phyloP scores from a whole-genome alignment of 2,113 vertebrate species.

The Toxostoma redivivum region DNA sequence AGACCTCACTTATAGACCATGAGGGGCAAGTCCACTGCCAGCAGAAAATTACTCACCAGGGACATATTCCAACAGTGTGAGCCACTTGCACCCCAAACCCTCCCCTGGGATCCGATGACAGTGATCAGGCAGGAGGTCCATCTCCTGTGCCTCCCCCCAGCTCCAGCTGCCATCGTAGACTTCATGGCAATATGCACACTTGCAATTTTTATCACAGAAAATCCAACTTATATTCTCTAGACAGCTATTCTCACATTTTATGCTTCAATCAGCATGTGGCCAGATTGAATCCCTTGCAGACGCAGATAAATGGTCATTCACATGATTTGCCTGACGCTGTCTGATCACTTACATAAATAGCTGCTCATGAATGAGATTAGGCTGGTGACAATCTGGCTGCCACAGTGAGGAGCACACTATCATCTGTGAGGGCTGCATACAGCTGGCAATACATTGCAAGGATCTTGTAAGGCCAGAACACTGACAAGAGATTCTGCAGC shows the following conservation, averaged over 20 bases:
- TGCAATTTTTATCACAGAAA: neutral
- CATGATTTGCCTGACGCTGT: neutral
- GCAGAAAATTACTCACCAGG: neutral
- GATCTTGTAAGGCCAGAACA: neutral
- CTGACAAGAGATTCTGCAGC: neutral
- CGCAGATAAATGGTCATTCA: neutral
- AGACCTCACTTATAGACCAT: accelerated
- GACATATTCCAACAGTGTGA: neutral
- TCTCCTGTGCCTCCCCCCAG: neutral
- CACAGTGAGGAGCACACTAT: neutral
- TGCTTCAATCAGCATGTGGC: neutral
- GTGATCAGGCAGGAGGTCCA: neutral
- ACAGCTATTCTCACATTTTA: neutral
- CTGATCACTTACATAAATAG: neutral
- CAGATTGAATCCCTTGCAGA: slow-evolving; percentile 16
- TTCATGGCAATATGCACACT: neutral
- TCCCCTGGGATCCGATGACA: neutral
- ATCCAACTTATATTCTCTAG: neutral
- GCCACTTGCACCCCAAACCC: neutral
- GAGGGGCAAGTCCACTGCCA: neutral
- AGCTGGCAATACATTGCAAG: neutral
- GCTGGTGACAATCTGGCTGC: neutral
- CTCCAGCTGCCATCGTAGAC: neutral
- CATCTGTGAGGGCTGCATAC: neutral
- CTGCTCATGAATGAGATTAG: neutral